Percentiles rank a stretch among this genome's conserved stretches.
Evolutionary conservation across 2,888 invertebrate genomes (phyloP).

Genomic region (Eucera pruinosa): DNA sequence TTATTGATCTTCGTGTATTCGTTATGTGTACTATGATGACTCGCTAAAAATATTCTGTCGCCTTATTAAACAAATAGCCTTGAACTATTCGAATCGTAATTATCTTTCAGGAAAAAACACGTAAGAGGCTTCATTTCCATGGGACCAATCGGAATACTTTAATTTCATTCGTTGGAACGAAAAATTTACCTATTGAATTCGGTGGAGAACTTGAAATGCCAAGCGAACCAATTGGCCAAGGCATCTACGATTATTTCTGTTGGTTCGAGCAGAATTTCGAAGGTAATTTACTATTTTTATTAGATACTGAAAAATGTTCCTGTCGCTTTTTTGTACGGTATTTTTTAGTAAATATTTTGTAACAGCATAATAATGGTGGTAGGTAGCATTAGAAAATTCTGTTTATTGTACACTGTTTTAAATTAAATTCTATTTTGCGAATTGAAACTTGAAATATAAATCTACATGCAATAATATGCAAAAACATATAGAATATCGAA

Average conservation of each 20-base stretch:
- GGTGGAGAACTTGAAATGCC: constrained; percentile 89
- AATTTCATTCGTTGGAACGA: constrained; percentile 86
- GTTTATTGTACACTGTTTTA: too few species aligned
- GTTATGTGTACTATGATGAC: not conserved
- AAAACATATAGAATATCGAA: too few species aligned
- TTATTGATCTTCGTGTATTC: not conserved
- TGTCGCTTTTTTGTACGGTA: not conserved
- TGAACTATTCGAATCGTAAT: too few species aligned
- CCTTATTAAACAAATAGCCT: not conserved
- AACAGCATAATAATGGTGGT: too few species aligned
- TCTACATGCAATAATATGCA: too few species aligned
- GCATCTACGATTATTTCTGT: constrained; percentile 88
- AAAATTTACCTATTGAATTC: constrained; percentile 87
- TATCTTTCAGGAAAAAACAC: constrained; percentile 89
- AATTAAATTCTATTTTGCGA: too few species aligned
- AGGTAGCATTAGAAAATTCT: too few species aligned
- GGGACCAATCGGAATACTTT: constrained; percentile 88
- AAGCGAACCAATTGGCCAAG: constrained; percentile 86
- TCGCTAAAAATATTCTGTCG: not conserved
- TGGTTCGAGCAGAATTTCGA: constrained; percentile 88
- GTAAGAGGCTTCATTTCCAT: constrained; percentile 91
- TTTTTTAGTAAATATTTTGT: too few species aligned
- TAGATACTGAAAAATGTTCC: not conserved
- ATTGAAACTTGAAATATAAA: too few species aligned
- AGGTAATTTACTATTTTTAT: constrained; percentile 18